These are phyloP conservation scores for Cromileptes altivelis DNA, from an alignment of 2,113 vertebrate genomes.

Conservation along the genomic window DNA sequence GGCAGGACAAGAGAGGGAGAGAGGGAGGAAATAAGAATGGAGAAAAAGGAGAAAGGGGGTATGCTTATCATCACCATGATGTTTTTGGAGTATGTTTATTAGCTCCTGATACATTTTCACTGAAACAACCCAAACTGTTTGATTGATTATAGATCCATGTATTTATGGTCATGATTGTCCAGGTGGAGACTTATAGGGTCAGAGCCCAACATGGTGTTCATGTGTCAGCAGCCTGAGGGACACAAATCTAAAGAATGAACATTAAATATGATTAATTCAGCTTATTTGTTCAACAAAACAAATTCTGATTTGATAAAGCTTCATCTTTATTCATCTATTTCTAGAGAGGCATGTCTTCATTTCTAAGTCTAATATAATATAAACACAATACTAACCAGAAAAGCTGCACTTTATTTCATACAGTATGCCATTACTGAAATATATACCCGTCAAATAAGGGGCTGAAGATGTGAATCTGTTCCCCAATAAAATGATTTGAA, in stretches of 20 bases:
- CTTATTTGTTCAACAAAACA: not conserved
- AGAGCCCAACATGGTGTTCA: not conserved
- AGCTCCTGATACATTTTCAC: slow-evolving; percentile 5
- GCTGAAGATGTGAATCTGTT: not conserved
- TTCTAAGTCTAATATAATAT: not conserved
- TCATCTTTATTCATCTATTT: not conserved
- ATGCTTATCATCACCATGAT: slow-evolving; percentile 21
- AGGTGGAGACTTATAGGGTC: not conserved
- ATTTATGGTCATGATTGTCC: not conserved
- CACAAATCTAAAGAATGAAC: not conserved
- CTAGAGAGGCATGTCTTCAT: not conserved
- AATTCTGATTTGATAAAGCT: not conserved
- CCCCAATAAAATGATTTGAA: not conserved
- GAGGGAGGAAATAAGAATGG: slow-evolving; percentile 24
- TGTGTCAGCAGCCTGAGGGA: not conserved
- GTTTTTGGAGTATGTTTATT: slow-evolving; percentile 10
- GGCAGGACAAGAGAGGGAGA: slow-evolving; percentile 51
- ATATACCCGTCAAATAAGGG: not conserved
- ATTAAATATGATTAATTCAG: not conserved
- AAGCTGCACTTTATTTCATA: not conserved
- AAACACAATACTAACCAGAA: not conserved
- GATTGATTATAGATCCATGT: not conserved
- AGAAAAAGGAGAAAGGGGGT: not conserved
- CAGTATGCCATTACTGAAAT: not conserved
- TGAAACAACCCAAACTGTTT: not conserved